Evolutionary conservation across 1,140 invertebrate genomes (phyloP), one percentile per base, ranked within the genome.

Genomic region (Apocrypta bakeri): DNA sequence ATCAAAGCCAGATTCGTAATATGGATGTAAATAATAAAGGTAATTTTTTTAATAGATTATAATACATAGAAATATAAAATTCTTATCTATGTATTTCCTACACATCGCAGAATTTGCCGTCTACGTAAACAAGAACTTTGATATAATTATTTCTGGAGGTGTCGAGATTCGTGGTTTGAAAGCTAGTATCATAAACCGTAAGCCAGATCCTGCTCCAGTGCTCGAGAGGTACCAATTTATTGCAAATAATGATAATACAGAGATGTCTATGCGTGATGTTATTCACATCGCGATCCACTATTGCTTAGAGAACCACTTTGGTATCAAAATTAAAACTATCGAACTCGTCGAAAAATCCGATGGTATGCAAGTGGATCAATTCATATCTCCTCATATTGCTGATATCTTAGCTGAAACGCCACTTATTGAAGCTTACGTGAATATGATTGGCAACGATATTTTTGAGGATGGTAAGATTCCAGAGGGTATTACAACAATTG

Each of bases 81-180:
- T n/a, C 1, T 37, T 66, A 7, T 27, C 27, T 27, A 6, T n/a
- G n/a, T n/a, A n/a, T n/a, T n/a, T n/a, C n/a, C n/a, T n/a, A n/a
- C n/a, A n/a, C n/a, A n/a, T 81, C 84, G 79, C 68, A 90, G 89
- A 85, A 64, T 92, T 93, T 2, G 91, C 92, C 3, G 91, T 93
- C 42, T 92, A 92, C 88, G 88, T 92, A 4, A 90, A 92, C 42
- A 92, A 92, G 48, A 90, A 91, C 0, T 87, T 88, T 1, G 90
- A 90, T 66, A 42, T 90, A 85, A 73, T 93, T 88, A 69, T 82
- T 0, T 94, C 95, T 83, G 97, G 96, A 73, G 96, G 96, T 80
- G 95, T 98, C n/a, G 96, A 97, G 91, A 94, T 98, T 29, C 93
- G 94, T 82, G 97, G 96, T 69, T 90, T 98, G 0, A 95, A 96